These are phyloP conservation scores for Creontiades dilutus DNA, from an alignment of 2,888 invertebrate genomes.

Conservation along the genomic window DNA sequence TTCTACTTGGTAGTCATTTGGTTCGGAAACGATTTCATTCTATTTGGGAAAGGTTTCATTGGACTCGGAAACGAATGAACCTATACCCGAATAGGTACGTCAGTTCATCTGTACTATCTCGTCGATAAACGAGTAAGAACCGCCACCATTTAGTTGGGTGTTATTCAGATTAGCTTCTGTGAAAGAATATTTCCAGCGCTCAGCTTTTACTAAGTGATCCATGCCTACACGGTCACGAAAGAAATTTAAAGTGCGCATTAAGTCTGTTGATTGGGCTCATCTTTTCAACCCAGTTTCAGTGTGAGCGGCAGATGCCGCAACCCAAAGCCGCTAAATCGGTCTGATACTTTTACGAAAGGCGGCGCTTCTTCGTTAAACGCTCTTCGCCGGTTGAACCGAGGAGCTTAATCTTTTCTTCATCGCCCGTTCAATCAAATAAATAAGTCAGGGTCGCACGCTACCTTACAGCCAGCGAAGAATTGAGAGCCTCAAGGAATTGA, in stretches of 20 bases:
- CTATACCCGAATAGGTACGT: no score
- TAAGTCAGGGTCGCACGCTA: neutral
- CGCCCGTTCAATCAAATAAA: constrained; percentile 14
- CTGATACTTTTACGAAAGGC: neutral
- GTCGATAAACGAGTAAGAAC: no score
- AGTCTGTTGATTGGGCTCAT: neutral
- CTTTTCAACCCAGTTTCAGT: neutral
- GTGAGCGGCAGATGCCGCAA: neutral
- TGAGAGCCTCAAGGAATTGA: no score
- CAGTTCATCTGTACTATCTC: no score
- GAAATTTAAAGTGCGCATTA: neutral
- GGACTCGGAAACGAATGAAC: no score
- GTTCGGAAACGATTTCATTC: no score
- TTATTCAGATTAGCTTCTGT: no score
- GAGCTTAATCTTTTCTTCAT: neutral
- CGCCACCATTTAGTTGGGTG: no score
- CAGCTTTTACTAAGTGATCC: neutral
- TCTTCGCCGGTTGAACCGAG: neutral
- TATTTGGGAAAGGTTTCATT: no score
- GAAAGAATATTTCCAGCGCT: no score
- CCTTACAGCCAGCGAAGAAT: no score
- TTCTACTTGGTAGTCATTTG: no score
- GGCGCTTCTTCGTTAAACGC: neutral
- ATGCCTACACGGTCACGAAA: neutral
- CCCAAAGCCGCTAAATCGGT: neutral